Evolutionary conservation across 2,888 invertebrate species (phyloP).

Genomic region (Petrolisthes cinctipes): DNA sequence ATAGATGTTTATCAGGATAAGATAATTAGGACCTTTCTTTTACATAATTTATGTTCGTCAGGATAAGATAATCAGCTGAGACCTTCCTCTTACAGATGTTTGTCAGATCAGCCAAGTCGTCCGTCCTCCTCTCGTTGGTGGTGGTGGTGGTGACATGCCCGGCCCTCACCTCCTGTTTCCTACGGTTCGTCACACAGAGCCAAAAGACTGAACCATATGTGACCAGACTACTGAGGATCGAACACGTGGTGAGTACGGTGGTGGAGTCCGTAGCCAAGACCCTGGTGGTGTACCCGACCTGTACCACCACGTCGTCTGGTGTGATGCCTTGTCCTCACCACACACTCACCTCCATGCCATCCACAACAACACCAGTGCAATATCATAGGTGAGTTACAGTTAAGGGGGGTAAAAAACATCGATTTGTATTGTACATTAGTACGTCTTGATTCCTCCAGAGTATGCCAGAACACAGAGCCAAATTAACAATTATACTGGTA

Average conservation of each 20-base stretch:
- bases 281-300: constrained; percentile 40
- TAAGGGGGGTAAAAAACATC: no score
- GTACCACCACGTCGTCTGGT: constrained; percentile 28
- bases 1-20: no score
- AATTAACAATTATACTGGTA: no score
- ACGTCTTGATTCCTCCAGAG: no score
- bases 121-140: neutral
- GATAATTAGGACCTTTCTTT: neutral
- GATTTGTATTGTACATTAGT: no score
- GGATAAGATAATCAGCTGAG: neutral
- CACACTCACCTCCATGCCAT: neutral
- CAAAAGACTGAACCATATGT: neutral
- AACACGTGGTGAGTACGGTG: constrained; percentile 20
- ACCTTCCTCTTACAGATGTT: neutral
- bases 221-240: constrained; percentile 17
- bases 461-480: no score
- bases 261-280: constrained; percentile 21
- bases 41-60: neutral
- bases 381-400: no score
- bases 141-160: neutral
- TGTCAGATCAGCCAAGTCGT: neutral
- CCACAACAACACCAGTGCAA: no score
- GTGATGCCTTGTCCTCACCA: constrained; percentile 11
- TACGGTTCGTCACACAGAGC: no score
- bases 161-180: no score